Base-by-base conservation (phyloP, 1,140 invertebrate species). In the Cotesia glomerata region DNA sequence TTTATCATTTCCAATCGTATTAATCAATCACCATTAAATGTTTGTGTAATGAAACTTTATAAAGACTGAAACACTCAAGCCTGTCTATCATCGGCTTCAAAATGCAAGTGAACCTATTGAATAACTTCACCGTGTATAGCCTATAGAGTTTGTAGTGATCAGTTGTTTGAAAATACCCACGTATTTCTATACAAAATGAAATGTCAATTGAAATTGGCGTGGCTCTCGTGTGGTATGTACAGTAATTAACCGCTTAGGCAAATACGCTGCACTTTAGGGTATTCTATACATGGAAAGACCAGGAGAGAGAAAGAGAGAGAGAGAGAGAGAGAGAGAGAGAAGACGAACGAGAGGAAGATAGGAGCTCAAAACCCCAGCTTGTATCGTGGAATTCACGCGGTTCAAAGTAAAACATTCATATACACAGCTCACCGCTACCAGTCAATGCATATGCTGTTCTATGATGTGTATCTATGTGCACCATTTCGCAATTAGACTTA, bases 221-320 rank as follows among this genome's bases (percentile, higher is more conserved):
- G 26, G 36, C 51, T 8, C 69, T 16, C 18, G 32, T 35, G 39
- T 11, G 61, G 49, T 49, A 71, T 63, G 75, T 56, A 76, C 74
- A 76, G 80, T 81, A 81, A 82, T 82, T 82, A 82, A 82, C 80
- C 78, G 74, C 74, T 80, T 76, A 4, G 56, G 78, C 74, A 82
- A 82, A 82, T 80, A 82, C 76, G 64, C 64, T 70, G 63, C 16
- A 73, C 78, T 78, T 75, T 77, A 68, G 36, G 36, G 73, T 71
- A 75, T 79, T 75, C 71, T 69, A 76, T 77, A 76, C 77, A 82
- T 79, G 76, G 69, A 8, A 45, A 45, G 39, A 26, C 26, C 26
- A 26, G 26, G 26, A 39, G 36, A 45, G 39, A 11, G 11, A 45
- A 5, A 45, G 39, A 45, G 9, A 4, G 36, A 39, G 36, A 39